phyloP scores from a whole-genome alignment of 2,888 invertebrate genomes.

The Eupithecia abbreviata region DNA sequence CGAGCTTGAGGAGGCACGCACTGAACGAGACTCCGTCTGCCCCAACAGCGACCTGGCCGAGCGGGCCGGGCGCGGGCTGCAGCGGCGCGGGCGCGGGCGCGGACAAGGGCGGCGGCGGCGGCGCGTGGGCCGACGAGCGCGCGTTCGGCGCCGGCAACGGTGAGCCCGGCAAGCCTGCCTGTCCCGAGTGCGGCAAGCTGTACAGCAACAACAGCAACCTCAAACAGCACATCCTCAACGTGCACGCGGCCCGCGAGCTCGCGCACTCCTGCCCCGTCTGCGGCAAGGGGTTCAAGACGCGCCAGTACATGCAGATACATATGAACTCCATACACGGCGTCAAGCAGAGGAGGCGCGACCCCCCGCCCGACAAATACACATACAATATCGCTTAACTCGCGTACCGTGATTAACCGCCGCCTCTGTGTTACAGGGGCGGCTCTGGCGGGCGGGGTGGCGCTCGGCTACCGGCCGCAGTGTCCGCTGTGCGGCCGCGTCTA shows the following conservation, averaged over 20 bases:
- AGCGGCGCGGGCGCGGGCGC: constrained; percentile 56
- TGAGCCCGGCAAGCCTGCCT: constrained; percentile 83
- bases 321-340: constrained; percentile 87
- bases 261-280: constrained; percentile 86
- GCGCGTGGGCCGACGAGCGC: constrained; percentile 48
- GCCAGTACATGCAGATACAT: constrained; percentile 88
- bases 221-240: constrained; percentile 88
- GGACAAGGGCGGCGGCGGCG: constrained; percentile 53
- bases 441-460: constrained; percentile 82
- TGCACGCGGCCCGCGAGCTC: constrained; percentile 85
- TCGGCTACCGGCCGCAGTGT: constrained; percentile 86
- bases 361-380: constrained; percentile 71
- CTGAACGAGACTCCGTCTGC: constrained; percentile 79
- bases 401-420: constrained; percentile 81
- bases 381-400: constrained; percentile 74
- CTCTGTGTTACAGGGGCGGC: constrained; percentile 87
- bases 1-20: constrained; percentile 46
- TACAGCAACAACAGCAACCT: constrained; percentile 88
- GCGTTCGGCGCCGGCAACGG: constrained; percentile 53
- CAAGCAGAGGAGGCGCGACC: constrained; percentile 82
- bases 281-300: constrained; percentile 87
- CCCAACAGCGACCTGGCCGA: constrained; percentile 78
- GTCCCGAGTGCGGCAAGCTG: constrained; percentile 87
- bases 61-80: constrained; percentile 56
- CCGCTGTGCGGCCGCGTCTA: constrained; percentile 88